Base-by-base conservation (phyloP, 2,113 vertebrate genomes). In the Anseranas semipalmata region DNA sequence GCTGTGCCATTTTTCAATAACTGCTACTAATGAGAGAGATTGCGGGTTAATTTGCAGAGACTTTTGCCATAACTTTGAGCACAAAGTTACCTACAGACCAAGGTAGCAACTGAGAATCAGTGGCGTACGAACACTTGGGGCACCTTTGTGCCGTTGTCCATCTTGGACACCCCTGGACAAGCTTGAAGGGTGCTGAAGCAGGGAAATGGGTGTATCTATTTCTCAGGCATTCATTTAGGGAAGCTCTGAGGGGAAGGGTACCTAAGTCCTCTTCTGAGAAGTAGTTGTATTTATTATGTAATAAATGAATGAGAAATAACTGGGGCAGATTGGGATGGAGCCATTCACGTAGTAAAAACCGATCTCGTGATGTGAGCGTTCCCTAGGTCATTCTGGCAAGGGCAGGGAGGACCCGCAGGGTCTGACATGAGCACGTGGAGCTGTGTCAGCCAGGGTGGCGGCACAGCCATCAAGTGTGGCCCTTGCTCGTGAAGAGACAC, bases 11-110 rank as follows among this genome's bases (percentile, higher is more conserved):
- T 94, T 79, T 74, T n/a, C 7, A n/a, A 72, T 96, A 93, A 89
- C 91, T 81, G 68, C 73, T 94, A 93, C 97, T 97, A 58, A 88
- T 87, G 85, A 85, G 86, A 87, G 59, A 80, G 84, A 85, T 89
- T 81, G 68, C 32, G 22, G 87, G 91, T 76, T 76, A 21, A 50
- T 80, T 94, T 86, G 77, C 80, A 94, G 93, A 87, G 37, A 32
- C 37, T 35, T 88, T 83, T 92, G 48, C 66, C 3, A 2, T 67
- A 65, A 50, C 88, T 93, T 83, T 80, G 82, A 72, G 74, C 48
- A 45, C 87, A 82, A 79, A 89, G 33, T 88, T 90, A 80, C 74
- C 35, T 65, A 37, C 59, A 90, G 50, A 17, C 11, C 0, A 0
- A 72, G 48, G 32, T 4, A 66, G 41, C 35, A 45, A 48, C 35